Base-by-base conservation (phyloP, 2,797 vertebrate genomes). In the Onychomys arenicola region DNA sequence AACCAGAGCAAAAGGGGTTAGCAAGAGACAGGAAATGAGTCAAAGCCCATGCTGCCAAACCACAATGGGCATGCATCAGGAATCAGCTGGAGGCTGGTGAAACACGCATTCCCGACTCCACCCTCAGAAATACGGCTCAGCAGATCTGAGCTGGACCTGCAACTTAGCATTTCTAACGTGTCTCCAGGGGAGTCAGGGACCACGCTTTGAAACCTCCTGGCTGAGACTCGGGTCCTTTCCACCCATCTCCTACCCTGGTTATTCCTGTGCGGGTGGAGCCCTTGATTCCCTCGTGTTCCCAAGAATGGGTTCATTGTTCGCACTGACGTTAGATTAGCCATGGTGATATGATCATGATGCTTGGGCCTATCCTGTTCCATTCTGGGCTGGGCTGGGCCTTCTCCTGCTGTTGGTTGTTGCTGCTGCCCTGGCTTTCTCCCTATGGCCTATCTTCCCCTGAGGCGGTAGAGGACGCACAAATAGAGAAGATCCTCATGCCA, bases 321-420 rank as follows among this genome's bases (percentile, higher is more conserved):
- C 73, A 43, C 85, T 76, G 78, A 85, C 4, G 6, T 32, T 37
- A 59, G 57, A 73, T 57, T 61, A 27, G 16, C 77, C 27, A 14
- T 4, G 13, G 46, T 13, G 29, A 17, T 2, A 14, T 10, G 52
- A 19, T 40, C 29, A 0, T 6, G 57, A 1, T 1, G 1, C 52
- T 14, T n/a, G 27, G 25, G 17, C n/a, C 40, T 1, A 6, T n/a
- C 19, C 69, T 4, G 1, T 40, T 12, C 21, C 52, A 43, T 37
- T 85, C 21, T 17, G 78, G 55, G 40, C 40, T 69, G 32, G n/a
- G 7, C 69, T 34, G 61, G 1, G 34, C 63, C 19, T 25, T 81
- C 25, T 57, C 69, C 67, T 46, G 14, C 49, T 34, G 5, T 52
- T 14, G 67, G 69, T 7, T 61, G 32, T 29, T 37, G 14, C 57